A percentile compares a stretch with the other conserved stretches of the same genome.
phyloP scores from a whole-genome alignment of 2,113 vertebrate genomes.

The Pavo muticus region DNA sequence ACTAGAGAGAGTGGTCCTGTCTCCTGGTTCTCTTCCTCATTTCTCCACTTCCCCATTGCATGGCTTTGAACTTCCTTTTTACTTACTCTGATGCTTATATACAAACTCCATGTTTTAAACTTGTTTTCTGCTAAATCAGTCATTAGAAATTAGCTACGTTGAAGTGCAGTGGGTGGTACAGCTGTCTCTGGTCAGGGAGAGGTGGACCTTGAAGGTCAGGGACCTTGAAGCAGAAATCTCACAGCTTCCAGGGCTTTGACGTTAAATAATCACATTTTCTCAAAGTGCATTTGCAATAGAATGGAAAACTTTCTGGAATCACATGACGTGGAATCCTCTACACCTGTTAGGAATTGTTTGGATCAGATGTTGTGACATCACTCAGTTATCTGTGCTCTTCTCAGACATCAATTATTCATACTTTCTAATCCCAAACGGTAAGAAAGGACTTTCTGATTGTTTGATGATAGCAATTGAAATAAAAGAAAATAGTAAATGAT shows the following conservation, averaged over 20 bases:
- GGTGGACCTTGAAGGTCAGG: neutral
- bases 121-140: neutral
- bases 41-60: neutral
- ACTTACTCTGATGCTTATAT: neutral
- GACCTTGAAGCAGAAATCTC: neutral
- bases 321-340: neutral
- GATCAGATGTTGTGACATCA: neutral
- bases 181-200: neutral
- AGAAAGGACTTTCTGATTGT: rapidly evolving
- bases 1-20: neutral
- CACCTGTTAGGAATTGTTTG: neutral
- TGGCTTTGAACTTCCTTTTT: neutral
- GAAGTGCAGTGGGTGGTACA: neutral
- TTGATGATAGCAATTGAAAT: neutral
- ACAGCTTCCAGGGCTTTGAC: neutral
- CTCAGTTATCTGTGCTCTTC: neutral
- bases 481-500: neutral
- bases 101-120: neutral
- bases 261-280: neutral
- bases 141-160: neutral
- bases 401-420: neutral
- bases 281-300: neutral
- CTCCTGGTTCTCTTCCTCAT: neutral
- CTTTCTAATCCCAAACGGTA: neutral
- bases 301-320: neutral